Percentiles rank a stretch among this genome's conserved stretches.
Evolutionary conservation across 2,888 invertebrate species (phyloP).

Genomic region (Penaeus monodon): DNA sequence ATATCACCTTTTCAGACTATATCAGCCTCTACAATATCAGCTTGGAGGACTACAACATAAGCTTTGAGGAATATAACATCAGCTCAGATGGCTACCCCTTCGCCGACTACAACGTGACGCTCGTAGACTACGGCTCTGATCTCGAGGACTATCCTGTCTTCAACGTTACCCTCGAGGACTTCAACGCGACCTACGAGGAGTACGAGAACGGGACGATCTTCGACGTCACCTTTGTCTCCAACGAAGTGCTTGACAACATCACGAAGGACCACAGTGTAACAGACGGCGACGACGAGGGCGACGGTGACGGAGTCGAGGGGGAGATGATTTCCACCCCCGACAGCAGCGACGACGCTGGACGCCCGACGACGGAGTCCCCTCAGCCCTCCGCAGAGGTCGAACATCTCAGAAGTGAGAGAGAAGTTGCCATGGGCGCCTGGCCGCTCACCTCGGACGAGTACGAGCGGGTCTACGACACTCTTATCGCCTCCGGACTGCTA

Average conservation of each 20-base stretch:
- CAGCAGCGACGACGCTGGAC: background rate
- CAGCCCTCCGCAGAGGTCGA: background rate
- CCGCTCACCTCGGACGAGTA: background rate
- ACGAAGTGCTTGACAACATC: slow-evolving; percentile 3
- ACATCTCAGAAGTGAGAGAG: background rate
- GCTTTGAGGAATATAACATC: too few species aligned
- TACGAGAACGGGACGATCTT: too few species aligned
- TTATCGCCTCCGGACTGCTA: slow-evolving; percentile 10
- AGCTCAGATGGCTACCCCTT: too few species aligned
- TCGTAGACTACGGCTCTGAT: too few species aligned
- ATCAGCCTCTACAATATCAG: too few species aligned
- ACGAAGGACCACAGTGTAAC: too few species aligned
- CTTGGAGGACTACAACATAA: too few species aligned
- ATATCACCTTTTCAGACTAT: too few species aligned
- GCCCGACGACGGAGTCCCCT: background rate
- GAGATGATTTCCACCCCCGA: too few species aligned
- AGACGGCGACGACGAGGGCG: background rate
- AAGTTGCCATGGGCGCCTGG: background rate
- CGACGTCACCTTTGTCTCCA: background rate
- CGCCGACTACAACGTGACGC: too few species aligned
- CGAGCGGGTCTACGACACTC: background rate
- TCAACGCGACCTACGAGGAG: background rate
- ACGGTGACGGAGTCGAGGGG: background rate
- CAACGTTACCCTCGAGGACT: too few species aligned
- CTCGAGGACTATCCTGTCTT: too few species aligned